These are phyloP conservation scores for Amblyraja radiata DNA, from an alignment of 2,797 vertebrate genomes.

Conservation along the genomic window DNA sequence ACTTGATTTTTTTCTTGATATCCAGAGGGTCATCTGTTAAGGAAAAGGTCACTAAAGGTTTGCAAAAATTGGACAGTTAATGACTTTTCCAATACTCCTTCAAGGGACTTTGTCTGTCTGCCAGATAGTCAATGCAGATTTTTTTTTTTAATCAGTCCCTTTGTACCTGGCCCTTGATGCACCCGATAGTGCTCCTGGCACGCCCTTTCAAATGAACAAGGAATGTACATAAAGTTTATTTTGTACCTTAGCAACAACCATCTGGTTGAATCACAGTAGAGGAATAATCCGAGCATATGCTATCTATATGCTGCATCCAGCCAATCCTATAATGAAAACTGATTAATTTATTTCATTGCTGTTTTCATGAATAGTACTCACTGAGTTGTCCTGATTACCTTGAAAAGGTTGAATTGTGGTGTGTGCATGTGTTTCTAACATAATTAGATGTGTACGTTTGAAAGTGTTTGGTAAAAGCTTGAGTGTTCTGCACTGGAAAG, in stretches of 20 bases:
- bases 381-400: neutral
- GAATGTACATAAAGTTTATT: slow-evolving; percentile 33
- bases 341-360: neutral
- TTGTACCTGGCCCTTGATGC: neutral
- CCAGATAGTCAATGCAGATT: neutral
- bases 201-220: neutral
- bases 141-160: too few relatives aligned
- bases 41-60: neutral
- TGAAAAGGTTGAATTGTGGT: neutral
- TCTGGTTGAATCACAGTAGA: slow-evolving; percentile 21
- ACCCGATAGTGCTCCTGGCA: neutral
- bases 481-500: slow-evolving; percentile 33
- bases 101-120: neutral
- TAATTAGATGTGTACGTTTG: neutral
- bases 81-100: slow-evolving; percentile 24
- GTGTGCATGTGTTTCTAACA: neutral
- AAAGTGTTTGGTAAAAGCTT: slow-evolving; percentile 16
- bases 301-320: neutral
- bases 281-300: neutral
- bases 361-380: neutral
- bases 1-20: neutral
- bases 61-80: neutral
- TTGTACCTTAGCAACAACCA: slow-evolving; percentile 13
- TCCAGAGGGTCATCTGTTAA: too few relatives aligned
- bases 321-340: neutral